Percentiles rank a stretch among this genome's conserved stretches.
These are phyloP conservation scores for Pachyramphus minor DNA, from an alignment of 2,113 vertebrate genomes.

Conservation along the genomic window DNA sequence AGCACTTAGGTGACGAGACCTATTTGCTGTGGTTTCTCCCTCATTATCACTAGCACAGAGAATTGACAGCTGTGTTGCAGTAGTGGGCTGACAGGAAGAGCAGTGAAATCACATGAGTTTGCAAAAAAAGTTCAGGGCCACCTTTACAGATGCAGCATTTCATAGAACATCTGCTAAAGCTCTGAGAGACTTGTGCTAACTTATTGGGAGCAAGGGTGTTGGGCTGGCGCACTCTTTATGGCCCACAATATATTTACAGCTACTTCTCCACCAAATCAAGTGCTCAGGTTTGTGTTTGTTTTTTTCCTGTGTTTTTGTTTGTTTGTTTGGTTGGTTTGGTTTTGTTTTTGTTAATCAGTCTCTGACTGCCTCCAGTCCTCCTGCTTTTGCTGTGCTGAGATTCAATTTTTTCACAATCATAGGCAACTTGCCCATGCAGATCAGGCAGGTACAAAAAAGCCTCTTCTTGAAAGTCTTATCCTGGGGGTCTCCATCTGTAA, in stretches of 20 bases:
- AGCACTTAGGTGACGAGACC: background rate
- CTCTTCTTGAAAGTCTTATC: conserved; percentile 1
- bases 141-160: background rate
- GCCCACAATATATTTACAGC: background rate
- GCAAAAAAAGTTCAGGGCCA: background rate
- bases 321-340: too few species aligned
- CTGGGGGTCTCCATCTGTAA: conserved; percentile 38
- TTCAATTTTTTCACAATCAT: background rate
- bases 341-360: too few species aligned
- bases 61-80: background rate
- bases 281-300: background rate
- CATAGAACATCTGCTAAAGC: background rate
- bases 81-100: background rate
- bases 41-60: background rate
- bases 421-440: background rate
- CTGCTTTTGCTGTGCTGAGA: background rate
- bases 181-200: background rate
- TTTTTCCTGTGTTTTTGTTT: background rate
- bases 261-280: fast-evolving
- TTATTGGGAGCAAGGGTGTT: background rate
- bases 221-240: background rate
- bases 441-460: background rate
- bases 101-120: background rate
- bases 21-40: background rate
- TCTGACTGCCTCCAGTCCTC: background rate